Base-by-base conservation (phyloP, 35 echinoderm and acorn worm genomes). In the Nesometra sesokonis region DNA sequence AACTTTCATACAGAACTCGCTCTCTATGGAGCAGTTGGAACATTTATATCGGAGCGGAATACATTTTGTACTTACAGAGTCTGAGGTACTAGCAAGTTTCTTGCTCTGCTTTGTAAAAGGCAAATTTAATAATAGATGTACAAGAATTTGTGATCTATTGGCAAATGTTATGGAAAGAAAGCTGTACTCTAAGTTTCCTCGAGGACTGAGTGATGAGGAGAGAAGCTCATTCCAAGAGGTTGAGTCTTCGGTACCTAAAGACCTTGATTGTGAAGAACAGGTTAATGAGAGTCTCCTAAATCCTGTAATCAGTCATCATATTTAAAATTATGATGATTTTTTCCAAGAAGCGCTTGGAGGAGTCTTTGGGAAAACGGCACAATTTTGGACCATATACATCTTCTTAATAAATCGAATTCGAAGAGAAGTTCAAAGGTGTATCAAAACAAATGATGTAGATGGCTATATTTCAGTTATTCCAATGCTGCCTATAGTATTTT, bases 1-100 rank as follows among this genome's bases (percentile, higher is more conserved):
- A 89, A 92, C 77, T 96, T 96, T 32, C 93, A 92, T 46, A 87
- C 86, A 33, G 87, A 95, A 57, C 79, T 92, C 30, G 80, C 87
- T 31, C 88, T 96, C 31, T 90, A 84, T 80, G 88, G 90, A 36
- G 90, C 90, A 40, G 36, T 92, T 57, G 90, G 90, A 32, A 90
- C 93, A 17, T 81, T 92, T 32, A 87, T 90, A 84, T 37, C 84
- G 85, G 47, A 85, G 84, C 57, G 93, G 90, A 15, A 88, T 92
- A 32, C 87, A 90, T 77, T 96, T 85, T 67, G 87, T 96, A 35
- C 85, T 94, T 3, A 85, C 80, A 0, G 87, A 95, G 34, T 57
- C 93, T 38, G 88, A 82, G 33, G 43, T 96, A 43, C 79, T 96
- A 19, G 93, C 93, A 85, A 87, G 88, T 11, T 90, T 85, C n/a